These are phyloP conservation scores for Sphaerophoria rueppellii DNA, from an alignment of 2,888 invertebrate species.

Conservation along the genomic window DNA sequence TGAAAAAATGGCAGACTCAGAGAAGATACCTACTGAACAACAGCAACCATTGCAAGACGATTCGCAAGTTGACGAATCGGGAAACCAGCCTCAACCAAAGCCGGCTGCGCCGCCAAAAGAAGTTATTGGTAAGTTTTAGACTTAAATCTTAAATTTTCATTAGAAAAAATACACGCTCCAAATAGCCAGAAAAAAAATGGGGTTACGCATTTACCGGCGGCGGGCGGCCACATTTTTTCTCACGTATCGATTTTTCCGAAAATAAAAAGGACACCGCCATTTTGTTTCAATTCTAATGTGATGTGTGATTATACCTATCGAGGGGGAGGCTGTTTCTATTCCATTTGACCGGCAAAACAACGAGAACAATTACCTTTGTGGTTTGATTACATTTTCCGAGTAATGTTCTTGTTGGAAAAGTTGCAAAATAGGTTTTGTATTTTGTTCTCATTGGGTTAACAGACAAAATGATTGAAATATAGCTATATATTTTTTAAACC, in stretches of 20 bases:
- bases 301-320: conserved; percentile 23
- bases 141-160: background rate
- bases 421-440: background rate
- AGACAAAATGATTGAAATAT: too few relatives aligned
- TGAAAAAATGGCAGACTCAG: conserved; percentile 94
- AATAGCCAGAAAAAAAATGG: conserved; percentile 22
- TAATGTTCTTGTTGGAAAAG: background rate
- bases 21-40: conserved; percentile 85
- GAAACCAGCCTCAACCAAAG: conserved; percentile 78
- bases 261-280: conserved; percentile 79
- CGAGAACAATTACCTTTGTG: conserved; percentile 57
- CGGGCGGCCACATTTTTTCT: conserved; percentile 75
- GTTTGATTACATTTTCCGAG: conserved; percentile 53
- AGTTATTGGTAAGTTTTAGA: conserved; percentile 88
- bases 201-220: conserved; percentile 67
- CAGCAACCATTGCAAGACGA: conserved; percentile 81
- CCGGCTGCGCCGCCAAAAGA: conserved; percentile 86
- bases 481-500: too few relatives aligned
- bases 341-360: conserved; percentile 64
- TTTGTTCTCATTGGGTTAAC: too few relatives aligned
- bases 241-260: conserved; percentile 75
- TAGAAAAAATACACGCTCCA: background rate
- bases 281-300: conserved; percentile 77
- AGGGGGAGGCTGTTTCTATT: conserved; percentile 41
- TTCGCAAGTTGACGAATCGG: conserved; percentile 67